Base-by-base conservation (phyloP, 2,113 vertebrate species). In the Misgurnus mizolepis region DNA sequence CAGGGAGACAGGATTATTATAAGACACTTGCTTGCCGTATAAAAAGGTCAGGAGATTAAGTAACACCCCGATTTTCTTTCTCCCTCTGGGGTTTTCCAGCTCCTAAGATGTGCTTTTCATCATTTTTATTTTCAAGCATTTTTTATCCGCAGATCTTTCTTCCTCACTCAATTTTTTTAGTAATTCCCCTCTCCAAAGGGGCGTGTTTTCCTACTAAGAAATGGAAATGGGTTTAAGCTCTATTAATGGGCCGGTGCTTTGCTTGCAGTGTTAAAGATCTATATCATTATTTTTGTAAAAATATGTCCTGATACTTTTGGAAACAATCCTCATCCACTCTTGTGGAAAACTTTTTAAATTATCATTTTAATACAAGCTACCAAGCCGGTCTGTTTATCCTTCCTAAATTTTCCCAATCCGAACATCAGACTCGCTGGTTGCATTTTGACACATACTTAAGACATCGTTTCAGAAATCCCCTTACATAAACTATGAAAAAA, bases 31-130 rank as follows among this genome's bases (percentile, higher is more conserved):
- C 55, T 50, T 69, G 77, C 68, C 78, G 67, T 53, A 55, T 71
- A 76, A 47, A 56, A 85, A 84, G 80, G 84, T 84, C 81, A 79
- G 68, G 27, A 71, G 68, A 82, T 82, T 86, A 84, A 84, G 74
- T 82, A 70, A 77, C 74, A 74, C 73, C 79, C 73, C 71, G 69
- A 62, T 76, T 81, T 81, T 75, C 56, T 78, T 82, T 76, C 50
- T 71, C 73, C 67, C 79, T 74, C 39, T 74, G 72, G 80, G 77
- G 18, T 49, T 76, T 80, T 75, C 79, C 73, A 80, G 47, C 78
- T 76, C 61, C 68, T 85, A 74, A 76, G 45, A 83, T 72, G 50
- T 65, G 74, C 67, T 82, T 67, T 80, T 83, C 27, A 45, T 85
- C 80, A 79, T 84, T 83, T 84, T 84, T 84, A 84, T 79, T 84